Evolutionary conservation across 2,888 invertebrate genomes (phyloP).

Genomic region (Pachycephus smyrnensis): DNA sequence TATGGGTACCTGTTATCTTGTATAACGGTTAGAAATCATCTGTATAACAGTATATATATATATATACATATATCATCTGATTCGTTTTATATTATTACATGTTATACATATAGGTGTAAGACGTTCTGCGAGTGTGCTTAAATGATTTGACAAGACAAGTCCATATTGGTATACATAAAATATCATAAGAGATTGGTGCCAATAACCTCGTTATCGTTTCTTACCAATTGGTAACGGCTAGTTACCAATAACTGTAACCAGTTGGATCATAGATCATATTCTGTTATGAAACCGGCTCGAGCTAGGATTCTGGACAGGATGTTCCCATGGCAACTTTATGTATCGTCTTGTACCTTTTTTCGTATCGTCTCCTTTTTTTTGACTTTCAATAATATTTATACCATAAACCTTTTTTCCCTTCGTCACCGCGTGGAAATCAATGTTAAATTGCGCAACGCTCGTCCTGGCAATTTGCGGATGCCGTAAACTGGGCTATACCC

Average conservation of each 20-base stretch:
- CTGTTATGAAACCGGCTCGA: conserved; percentile 47
- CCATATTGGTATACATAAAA: neutral
- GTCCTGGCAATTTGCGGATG: conserved; percentile 7
- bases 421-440: conserved; percentile 42
- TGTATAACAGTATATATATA: neutral
- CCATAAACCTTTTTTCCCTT: conserved; percentile 13
- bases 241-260: conserved; percentile 41
- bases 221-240: conserved; percentile 55
- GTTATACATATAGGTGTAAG: neutral
- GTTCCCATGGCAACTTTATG: conserved; percentile 54
- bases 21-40: neutral
- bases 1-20: neutral
- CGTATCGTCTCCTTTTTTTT: neutral
- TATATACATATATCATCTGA: neutral
- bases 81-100: neutral
- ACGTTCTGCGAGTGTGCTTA: neutral
- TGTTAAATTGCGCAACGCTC: conserved; percentile 43
- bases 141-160: neutral
- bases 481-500: neutral
- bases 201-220: conserved; percentile 51
- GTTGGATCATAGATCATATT: conserved; percentile 58
- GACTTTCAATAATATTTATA: neutral
- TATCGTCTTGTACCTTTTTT: conserved; percentile 39
- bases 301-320: conserved; percentile 52
- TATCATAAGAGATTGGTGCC: conserved; percentile 23